A percentile compares a stretch with the other conserved stretches of the same genome.
These are phyloP conservation scores for Atta cephalotes DNA, from an alignment of 1,140 invertebrate genomes.

Conservation along the genomic window DNA sequence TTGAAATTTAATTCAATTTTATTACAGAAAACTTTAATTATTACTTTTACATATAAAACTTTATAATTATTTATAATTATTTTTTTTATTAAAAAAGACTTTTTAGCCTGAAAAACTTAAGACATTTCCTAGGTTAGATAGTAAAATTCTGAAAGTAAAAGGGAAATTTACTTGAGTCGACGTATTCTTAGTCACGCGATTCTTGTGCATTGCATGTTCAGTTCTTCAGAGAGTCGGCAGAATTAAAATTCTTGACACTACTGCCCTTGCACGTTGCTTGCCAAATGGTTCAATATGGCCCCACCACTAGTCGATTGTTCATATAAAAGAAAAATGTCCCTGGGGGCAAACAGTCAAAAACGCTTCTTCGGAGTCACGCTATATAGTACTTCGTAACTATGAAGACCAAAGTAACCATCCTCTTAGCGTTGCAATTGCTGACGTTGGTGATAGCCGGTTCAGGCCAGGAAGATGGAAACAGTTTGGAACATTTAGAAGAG, in stretches of 20 bases:
- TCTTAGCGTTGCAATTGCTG: conserved; percentile 69
- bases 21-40: not conserved
- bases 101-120: not conserved
- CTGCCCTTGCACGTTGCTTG: conserved; percentile 79
- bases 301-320: conserved; percentile 75
- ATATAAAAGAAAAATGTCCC: conserved; percentile 84
- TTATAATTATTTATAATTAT: not conserved
- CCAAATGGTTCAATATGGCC: conserved; percentile 84
- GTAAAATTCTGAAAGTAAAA: conserved; percentile 81
- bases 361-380: conserved; percentile 60
- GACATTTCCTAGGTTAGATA: conserved; percentile 1
- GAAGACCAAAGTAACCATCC: conserved; percentile 58
- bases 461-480: conserved; percentile 40
- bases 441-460: conserved; percentile 52
- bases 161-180: conserved; percentile 78
- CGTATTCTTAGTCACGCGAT: conserved; percentile 66
- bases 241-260: conserved; percentile 84
- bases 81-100: not conserved
- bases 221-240: conserved; percentile 58
- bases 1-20: not conserved
- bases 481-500: conserved; percentile 71
- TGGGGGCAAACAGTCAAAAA: conserved; percentile 82
- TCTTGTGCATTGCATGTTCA: conserved; percentile 23
- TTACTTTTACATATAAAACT: not conserved
- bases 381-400: conserved; percentile 63